A percentile compares a stretch with the other conserved stretches of the same genome.
phyloP scores from a whole-genome alignment of 2,797 vertebrate genomes.

The Hydrocynus forskahlii region DNA sequence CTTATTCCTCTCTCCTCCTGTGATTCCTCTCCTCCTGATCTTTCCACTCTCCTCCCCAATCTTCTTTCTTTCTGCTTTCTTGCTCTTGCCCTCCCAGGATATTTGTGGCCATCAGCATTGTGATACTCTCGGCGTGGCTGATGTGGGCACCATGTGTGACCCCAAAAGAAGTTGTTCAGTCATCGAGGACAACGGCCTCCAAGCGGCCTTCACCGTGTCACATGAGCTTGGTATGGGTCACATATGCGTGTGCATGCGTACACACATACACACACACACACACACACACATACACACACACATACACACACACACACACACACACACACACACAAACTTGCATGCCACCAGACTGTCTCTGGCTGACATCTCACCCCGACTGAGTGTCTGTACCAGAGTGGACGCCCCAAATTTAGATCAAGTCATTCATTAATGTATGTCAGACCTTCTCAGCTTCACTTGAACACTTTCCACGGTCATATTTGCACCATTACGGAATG shows the following conservation, averaged over 20 bases:
- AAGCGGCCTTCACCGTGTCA: constrained; percentile 92
- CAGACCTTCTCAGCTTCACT: constrained; percentile 44
- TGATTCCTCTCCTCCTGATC: constrained; percentile 8
- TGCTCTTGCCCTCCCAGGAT: constrained; percentile 76
- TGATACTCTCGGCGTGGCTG: constrained; percentile 90
- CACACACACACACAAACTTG: constrained; percentile 7
- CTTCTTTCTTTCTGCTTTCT: constrained; percentile 14
- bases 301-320: background rate
- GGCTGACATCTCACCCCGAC: constrained; percentile 39
- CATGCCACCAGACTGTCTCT: constrained; percentile 34
- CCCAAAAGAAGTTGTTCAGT: constrained; percentile 95
- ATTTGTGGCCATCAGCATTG: constrained; percentile 93
- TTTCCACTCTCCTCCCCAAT: constrained; percentile 27
- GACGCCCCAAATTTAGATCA: constrained; percentile 49
- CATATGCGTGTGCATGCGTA: background rate
- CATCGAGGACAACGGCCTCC: constrained; percentile 93
- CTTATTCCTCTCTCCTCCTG: constrained; percentile 3
- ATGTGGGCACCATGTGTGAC: constrained; percentile 95
- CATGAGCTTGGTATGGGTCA: constrained; percentile 89
- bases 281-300: background rate
- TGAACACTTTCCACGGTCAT: constrained; percentile 38
- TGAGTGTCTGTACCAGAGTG: constrained; percentile 51
- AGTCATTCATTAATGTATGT: constrained; percentile 54
- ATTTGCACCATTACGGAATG: constrained; percentile 39
- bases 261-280: constrained; percentile 2